Evolutionary conservation across 2,113 vertebrate genomes (phyloP).

Genomic region (Odocoileus virginianus): DNA sequence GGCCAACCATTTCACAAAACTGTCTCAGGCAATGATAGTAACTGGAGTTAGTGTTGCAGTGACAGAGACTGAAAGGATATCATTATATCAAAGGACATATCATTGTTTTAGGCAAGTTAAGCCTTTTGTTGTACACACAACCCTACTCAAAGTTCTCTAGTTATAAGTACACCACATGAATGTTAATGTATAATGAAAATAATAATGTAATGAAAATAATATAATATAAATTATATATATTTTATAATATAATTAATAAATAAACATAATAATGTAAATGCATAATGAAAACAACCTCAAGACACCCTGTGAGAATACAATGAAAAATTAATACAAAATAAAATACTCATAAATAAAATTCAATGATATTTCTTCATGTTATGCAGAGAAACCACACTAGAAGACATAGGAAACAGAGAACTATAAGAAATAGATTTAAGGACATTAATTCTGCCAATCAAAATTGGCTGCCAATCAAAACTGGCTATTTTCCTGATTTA

Average conservation of each 20-base stretch:
- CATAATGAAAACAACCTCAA: not conserved
- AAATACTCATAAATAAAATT: slow-evolving; percentile 42
- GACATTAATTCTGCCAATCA: slow-evolving; percentile 46
- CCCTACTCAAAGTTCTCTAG: not conserved
- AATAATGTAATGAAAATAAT: not conserved
- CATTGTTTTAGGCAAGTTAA: not conserved
- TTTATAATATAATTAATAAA: not conserved
- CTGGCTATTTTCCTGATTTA: slow-evolving; percentile 50
- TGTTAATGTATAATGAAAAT: not conserved
- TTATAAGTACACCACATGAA: not conserved
- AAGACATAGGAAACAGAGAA: slow-evolving; percentile 10
- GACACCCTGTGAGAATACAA: not conserved
- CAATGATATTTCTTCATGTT: not conserved
- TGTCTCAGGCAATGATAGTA: not conserved
- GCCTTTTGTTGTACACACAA: not conserved
- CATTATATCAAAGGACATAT: not conserved
- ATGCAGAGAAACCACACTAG: not conserved
- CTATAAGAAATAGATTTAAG: slow-evolving; percentile 23
- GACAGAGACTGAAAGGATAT: not conserved
- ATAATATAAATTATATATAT: not conserved
- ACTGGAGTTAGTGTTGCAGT: not conserved
- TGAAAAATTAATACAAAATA: slow-evolving; percentile 25
- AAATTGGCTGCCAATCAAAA: not conserved
- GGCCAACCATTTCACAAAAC: not conserved
- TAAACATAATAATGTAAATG: not conserved